Conservation (phyloP, 2,113 vertebrate genomes). For the Pogonocichla stellata region DNA sequence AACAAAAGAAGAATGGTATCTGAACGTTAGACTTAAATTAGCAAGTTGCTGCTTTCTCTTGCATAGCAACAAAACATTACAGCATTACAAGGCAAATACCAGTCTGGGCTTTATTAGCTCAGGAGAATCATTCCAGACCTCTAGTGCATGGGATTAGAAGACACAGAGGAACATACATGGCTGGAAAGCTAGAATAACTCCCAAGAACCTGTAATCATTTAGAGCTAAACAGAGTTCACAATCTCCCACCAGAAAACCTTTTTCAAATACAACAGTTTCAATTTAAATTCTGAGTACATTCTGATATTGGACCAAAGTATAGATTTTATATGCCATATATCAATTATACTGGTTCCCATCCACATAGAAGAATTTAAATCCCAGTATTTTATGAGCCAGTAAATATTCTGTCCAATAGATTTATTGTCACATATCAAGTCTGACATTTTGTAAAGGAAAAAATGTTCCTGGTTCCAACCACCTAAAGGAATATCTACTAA, state of each 20-base stretch:
- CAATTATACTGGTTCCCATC: not conserved
- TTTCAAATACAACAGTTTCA: not conserved
- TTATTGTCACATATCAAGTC: not conserved
- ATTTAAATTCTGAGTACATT: not conserved
- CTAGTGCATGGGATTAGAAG: not conserved
- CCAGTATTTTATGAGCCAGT: not conserved
- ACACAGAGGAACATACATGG: not conserved
- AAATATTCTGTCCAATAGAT: not conserved
- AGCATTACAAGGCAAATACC: conserved; percentile 40
- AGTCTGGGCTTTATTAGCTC: conserved; percentile 27
- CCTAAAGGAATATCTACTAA: not conserved
- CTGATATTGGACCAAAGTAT: not conserved
- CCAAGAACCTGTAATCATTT: not conserved
- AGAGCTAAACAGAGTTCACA: not conserved
- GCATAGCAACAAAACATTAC: conserved; percentile 58
- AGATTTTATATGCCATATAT: not conserved
- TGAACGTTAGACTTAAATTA: conserved; percentile 46
- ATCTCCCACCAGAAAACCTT: not conserved
- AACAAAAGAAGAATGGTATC: conserved; percentile 56
- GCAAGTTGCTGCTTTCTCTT: conserved; percentile 29
- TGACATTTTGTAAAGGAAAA: not conserved
- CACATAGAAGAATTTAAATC: not conserved
- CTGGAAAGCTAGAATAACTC: not conserved
- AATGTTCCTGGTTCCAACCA: not conserved
- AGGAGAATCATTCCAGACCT: not conserved